Evolutionary conservation across 1,140 invertebrate species (phyloP).

Genomic region (Heterodera carotae): DNA sequence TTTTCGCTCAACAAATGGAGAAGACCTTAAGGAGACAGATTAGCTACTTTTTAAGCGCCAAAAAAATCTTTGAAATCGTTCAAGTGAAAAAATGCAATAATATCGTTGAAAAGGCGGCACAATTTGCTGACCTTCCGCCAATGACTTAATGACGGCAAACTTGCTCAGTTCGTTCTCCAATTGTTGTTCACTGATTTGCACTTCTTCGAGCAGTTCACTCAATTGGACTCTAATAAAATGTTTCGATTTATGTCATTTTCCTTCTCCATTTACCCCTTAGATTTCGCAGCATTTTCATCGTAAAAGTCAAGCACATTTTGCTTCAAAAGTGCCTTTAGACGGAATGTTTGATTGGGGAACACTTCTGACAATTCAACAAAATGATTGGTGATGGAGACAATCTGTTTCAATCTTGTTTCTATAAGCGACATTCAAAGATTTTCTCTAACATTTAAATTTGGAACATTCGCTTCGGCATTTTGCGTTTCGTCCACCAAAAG

Average conservation of each 20-base stretch:
- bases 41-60: no score
- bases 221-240: not conserved
- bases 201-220: conserved; percentile 1
- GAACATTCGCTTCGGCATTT: not conserved
- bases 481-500: not conserved
- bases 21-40: not conserved
- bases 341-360: not conserved
- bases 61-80: no score
- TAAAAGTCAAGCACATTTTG: not conserved
- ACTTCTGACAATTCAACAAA: conserved; percentile 1
- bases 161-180: not conserved
- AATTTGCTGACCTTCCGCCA: not conserved
- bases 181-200: conserved; percentile 7
- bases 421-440: not conserved
- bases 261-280: not conserved
- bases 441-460: not conserved
- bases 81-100: no score
- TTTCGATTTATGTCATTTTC: not conserved
- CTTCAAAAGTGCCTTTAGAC: conserved; percentile 4
- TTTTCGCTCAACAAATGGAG: not conserved
- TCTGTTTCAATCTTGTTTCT: no score
- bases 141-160: not conserved
- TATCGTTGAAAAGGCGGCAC: no score
- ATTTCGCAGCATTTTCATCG: not conserved
- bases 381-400: conserved; percentile 11